A percentile compares a stretch with the other conserved stretches of the same genome.
Evolutionary conservation across 2,797 vertebrate genomes (phyloP).

Genomic region (Sylvilagus floridanus): DNA sequence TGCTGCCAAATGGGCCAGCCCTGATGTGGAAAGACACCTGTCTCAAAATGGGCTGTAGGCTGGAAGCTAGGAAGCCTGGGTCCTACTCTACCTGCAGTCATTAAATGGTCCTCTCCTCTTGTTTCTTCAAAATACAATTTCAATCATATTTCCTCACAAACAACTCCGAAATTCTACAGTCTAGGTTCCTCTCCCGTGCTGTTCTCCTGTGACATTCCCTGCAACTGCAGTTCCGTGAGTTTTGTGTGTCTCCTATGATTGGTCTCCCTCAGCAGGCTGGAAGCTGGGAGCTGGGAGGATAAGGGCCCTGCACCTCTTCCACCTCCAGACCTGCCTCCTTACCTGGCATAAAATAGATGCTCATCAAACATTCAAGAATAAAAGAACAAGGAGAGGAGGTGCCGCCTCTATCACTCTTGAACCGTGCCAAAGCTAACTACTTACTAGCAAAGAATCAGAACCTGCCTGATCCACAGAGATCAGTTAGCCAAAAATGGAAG

Average conservation of each 20-base stretch:
- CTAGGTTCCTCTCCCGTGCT: not conserved
- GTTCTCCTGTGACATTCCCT: not conserved
- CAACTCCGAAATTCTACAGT: not conserved
- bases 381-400: not conserved
- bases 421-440: not conserved
- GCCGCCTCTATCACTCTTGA: not conserved
- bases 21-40: not conserved
- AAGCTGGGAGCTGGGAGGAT: not conserved
- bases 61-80: not conserved
- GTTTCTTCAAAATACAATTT: not conserved
- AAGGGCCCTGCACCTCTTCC: accelerated
- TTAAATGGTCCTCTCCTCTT: not conserved
- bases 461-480: not conserved
- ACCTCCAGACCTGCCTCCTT: not conserved
- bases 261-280: not conserved
- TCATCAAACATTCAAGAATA: not conserved
- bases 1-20: not conserved
- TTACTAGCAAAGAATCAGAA: not conserved
- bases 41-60: not conserved
- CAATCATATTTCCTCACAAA: not conserved
- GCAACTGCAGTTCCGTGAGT: not conserved
- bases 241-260: not conserved
- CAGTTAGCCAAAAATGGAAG: not conserved
- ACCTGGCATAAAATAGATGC: not conserved
- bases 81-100: not conserved